Conservation (phyloP, 2,888 invertebrate genomes). For the Holacanthella duospinosa region DNA sequence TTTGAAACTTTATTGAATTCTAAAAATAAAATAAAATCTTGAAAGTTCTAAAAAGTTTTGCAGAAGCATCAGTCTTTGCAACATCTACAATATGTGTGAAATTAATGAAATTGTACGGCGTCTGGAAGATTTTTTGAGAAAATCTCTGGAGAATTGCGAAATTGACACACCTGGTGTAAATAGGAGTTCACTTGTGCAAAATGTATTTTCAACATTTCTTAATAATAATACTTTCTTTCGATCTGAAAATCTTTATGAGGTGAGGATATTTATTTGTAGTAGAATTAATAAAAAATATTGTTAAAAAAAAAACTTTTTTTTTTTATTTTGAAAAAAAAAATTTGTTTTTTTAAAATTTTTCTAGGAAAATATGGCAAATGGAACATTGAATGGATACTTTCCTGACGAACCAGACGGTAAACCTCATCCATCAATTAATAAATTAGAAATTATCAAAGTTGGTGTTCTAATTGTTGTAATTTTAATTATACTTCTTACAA, state of each 20-base stretch:
- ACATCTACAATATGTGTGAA: conserved; percentile 12
- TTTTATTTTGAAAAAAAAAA: too few relatives aligned
- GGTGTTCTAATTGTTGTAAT: conserved; percentile 40
- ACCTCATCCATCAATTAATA: conserved; percentile 27
- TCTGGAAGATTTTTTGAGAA: background rate
- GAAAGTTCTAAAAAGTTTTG: background rate
- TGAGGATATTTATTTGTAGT: background rate
- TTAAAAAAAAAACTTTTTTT: too few relatives aligned
- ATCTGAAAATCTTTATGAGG: background rate
- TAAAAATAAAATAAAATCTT: background rate
- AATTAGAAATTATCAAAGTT: conserved; percentile 41
- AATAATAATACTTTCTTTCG: background rate
- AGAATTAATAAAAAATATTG: background rate
- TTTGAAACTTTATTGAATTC: background rate
- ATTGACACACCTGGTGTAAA: background rate
- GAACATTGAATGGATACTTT: background rate
- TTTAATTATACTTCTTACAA: conserved; percentile 40
- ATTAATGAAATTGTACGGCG: conserved; percentile 4
- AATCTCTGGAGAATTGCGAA: background rate
- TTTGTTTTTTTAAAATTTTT: background rate
- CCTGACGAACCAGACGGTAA: background rate
- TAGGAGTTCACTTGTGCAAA: background rate
- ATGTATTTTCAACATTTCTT: background rate
- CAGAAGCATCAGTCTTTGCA: too few relatives aligned
- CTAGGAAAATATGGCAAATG: background rate